A percentile compares a stretch with the other conserved stretches of the same genome.
These are phyloP conservation scores for Notolepis coatsorum DNA, from an alignment of 2,797 vertebrate genomes.

Conservation along the genomic window DNA sequence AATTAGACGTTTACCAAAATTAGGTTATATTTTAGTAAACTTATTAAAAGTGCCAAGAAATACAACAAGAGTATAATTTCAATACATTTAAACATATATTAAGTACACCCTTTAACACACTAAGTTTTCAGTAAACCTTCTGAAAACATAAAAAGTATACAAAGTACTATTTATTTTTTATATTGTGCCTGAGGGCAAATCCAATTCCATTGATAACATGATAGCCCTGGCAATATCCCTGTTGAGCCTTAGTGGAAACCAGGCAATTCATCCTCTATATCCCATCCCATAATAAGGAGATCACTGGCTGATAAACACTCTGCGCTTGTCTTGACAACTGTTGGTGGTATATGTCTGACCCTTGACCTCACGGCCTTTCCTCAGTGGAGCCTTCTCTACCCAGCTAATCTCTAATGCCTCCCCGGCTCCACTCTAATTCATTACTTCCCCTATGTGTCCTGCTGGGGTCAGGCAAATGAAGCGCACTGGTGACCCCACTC, in stretches of 20 bases:
- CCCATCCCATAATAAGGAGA: slow-evolving; percentile 31
- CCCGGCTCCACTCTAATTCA: slow-evolving; percentile 79
- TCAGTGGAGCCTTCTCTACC: slow-evolving; percentile 66
- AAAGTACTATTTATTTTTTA: too few relatives aligned
- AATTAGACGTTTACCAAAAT: too few relatives aligned
- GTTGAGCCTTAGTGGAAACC: not conserved
- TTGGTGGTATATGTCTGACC: slow-evolving; percentile 75
- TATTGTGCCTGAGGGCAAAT: not conserved
- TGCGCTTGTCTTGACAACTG: slow-evolving; percentile 70
- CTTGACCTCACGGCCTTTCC: slow-evolving; percentile 67
- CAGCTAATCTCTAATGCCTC: slow-evolving; percentile 81
- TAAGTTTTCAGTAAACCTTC: too few relatives aligned
- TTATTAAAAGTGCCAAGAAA: too few relatives aligned
- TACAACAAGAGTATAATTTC: too few relatives aligned
- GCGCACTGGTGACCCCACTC: slow-evolving; percentile 31
- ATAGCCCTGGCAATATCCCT: not conserved
- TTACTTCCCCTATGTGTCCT: slow-evolving; percentile 72
- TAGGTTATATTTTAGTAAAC: too few relatives aligned
- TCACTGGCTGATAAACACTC: slow-evolving; percentile 57
- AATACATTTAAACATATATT: too few relatives aligned
- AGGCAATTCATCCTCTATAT: slow-evolving; percentile 8
- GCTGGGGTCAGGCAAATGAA: slow-evolving; percentile 67
- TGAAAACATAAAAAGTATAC: too few relatives aligned
- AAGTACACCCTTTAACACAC: too few relatives aligned
- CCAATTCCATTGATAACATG: not conserved